Conservation (phyloP, 2,888 invertebrate genomes). For the Anagyrus pseudococci region DNA sequence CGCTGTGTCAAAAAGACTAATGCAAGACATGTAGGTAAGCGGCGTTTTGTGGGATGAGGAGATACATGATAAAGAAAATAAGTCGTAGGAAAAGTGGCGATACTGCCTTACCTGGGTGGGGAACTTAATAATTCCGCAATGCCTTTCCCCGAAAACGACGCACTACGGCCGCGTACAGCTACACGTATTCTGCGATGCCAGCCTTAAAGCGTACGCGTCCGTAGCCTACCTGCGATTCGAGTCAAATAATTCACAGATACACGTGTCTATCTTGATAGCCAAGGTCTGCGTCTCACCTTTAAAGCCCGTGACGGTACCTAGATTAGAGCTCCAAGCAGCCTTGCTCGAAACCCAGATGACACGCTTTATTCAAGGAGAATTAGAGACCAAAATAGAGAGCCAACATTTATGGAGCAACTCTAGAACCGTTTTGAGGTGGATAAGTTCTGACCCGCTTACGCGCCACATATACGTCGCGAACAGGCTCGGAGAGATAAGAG, state of each 20-base stretch:
- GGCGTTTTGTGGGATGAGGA: constrained; percentile 37
- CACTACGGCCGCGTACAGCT: neutral
- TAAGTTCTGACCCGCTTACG: neutral
- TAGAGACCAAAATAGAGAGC: neutral
- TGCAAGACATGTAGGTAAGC: constrained; percentile 42
- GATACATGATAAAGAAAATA: constrained; percentile 25
- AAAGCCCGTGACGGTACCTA: neutral
- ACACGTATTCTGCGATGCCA: constrained; percentile 3
- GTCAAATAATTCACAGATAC: neutral
- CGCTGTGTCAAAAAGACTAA: constrained; percentile 38
- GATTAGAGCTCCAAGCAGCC: neutral
- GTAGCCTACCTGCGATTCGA: neutral
- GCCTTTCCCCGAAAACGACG: neutral
- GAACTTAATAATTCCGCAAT: constrained; percentile 13
- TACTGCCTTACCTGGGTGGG: constrained; percentile 26
- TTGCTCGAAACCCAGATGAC: neutral
- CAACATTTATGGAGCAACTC: neutral
- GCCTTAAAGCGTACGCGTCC: constrained; percentile 2
- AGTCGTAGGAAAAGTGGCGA: constrained; percentile 38
- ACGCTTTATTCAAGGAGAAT: neutral
- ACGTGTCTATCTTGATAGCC: neutral
- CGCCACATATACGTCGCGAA: neutral
- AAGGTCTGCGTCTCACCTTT: neutral
- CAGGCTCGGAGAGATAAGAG: neutral
- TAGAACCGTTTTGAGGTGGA: neutral